Percentiles rank a stretch among this genome's conserved stretches.
These are phyloP conservation scores for Rambutsinella grinnellia DNA, from an alignment of 2,888 invertebrate genomes.

Conservation along the genomic window DNA sequence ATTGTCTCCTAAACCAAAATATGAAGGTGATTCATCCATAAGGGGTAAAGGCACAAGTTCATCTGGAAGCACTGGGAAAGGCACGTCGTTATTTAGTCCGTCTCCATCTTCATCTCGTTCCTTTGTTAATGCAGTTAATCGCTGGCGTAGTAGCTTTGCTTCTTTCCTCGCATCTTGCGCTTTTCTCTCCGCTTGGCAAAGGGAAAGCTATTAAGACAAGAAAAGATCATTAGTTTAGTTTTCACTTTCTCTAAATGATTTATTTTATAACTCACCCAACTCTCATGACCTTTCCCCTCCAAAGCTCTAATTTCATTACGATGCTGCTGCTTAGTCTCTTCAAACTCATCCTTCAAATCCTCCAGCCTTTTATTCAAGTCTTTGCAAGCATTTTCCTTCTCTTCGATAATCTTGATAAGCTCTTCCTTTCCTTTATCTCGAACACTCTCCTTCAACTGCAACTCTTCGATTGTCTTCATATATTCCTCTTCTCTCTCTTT, in stretches of 20 bases:
- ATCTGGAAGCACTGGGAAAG: constrained; percentile 54
- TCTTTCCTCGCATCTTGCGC: constrained; percentile 63
- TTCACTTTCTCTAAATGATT: not conserved
- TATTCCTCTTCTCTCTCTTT: constrained; percentile 65
- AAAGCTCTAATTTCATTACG: constrained; percentile 61
- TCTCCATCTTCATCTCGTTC: constrained; percentile 60
- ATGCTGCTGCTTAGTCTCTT: constrained; percentile 62
- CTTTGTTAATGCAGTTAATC: constrained; percentile 58
- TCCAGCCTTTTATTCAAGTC: constrained; percentile 57
- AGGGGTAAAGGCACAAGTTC: constrained; percentile 60
- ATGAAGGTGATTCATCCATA: constrained; percentile 61
- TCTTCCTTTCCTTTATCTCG: constrained; percentile 65
- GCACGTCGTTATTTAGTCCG: constrained; percentile 60
- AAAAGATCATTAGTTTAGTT: not conserved
- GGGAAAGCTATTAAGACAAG: constrained; percentile 52
- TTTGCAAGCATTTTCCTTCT: constrained; percentile 60
- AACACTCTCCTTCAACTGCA: constrained; percentile 60
- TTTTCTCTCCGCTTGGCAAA: constrained; percentile 66
- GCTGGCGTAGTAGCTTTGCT: constrained; percentile 61
- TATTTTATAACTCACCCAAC: constrained; percentile 55
- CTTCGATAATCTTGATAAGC: constrained; percentile 62
- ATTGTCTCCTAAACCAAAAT: constrained; percentile 59
- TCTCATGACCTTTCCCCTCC: constrained; percentile 64
- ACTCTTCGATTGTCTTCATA: constrained; percentile 59
- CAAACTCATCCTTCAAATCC: constrained; percentile 61